Percentiles rank a stretch among this genome's conserved stretches.
Conservation (phyloP, 2,113 vertebrate species). For the Puma concolor region DNA sequence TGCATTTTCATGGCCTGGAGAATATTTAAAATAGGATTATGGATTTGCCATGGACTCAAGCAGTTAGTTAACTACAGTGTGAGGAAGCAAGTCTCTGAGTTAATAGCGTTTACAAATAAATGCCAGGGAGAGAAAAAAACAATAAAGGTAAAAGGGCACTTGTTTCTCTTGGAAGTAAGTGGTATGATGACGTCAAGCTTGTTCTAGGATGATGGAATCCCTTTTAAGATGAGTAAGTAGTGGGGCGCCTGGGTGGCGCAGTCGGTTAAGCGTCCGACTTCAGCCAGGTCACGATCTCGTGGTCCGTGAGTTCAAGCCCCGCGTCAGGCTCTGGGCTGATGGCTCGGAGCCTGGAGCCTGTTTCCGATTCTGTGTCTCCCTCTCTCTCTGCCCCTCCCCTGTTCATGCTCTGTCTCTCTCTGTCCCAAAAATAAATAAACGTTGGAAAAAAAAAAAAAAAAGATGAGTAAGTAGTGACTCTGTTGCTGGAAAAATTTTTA, state of each 20-base stretch:
- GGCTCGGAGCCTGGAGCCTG: no score
- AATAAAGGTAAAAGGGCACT: not conserved
- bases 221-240: not conserved
- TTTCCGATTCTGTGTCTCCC: no score
- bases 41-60: slow-evolving; percentile 36
- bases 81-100: not conserved
- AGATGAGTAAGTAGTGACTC: not conserved
- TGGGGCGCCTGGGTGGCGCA: not conserved
- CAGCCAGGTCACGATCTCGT: no score
- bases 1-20: not conserved
- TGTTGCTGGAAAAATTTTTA: not conserved
- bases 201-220: not conserved
- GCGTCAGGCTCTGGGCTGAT: no score
- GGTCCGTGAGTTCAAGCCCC: no score
- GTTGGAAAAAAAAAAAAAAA: no score
- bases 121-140: not conserved
- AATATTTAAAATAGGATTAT: slow-evolving; percentile 54
- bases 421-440: no score
- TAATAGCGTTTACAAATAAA: slow-evolving; percentile 23
- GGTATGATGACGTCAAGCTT: not conserved
- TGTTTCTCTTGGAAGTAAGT: not conserved
- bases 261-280: no score
- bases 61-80: not conserved
- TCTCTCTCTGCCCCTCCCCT: no score
- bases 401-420: no score